Percentiles rank a stretch among this genome's conserved stretches.
Evolutionary conservation across 2,113 vertebrate species (phyloP).

Genomic region (Macroglossus sobrinus): DNA sequence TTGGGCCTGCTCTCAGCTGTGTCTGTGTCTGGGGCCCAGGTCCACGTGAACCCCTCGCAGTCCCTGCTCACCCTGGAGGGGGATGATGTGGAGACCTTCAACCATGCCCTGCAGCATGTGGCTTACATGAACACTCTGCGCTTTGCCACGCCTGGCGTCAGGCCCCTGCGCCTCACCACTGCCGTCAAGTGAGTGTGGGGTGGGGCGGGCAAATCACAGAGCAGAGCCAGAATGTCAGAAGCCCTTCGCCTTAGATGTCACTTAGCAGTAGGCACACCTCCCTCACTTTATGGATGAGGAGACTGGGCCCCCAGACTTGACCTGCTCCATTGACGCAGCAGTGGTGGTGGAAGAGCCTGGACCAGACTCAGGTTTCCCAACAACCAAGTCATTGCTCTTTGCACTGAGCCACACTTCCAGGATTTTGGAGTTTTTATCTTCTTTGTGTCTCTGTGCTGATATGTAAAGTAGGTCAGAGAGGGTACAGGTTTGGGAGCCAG

Average conservation of each 20-base stretch:
- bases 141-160: constrained; percentile 96
- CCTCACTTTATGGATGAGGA: not conserved
- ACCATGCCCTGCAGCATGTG: constrained; percentile 97
- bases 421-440: not conserved
- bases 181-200: constrained; percentile 83
- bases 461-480: not conserved
- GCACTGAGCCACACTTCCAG: not conserved
- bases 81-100: constrained; percentile 97
- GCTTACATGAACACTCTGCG: constrained; percentile 97
- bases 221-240: not conserved
- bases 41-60: constrained; percentile 98
- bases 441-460: not conserved
- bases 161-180: constrained; percentile 95
- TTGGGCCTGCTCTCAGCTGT: constrained; percentile 54
- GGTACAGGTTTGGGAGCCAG: not conserved
- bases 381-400: not conserved
- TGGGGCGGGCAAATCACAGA: not conserved
- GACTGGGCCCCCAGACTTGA: not conserved
- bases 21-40: constrained; percentile 84
- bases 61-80: constrained; percentile 96
- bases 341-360: not conserved
- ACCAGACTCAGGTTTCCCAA: not conserved
- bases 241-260: not conserved
- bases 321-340: not conserved
- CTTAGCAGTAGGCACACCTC: not conserved